Evolutionary conservation across 2,113 vertebrate species (phyloP).

Genomic region (Equus przewalskii): DNA sequence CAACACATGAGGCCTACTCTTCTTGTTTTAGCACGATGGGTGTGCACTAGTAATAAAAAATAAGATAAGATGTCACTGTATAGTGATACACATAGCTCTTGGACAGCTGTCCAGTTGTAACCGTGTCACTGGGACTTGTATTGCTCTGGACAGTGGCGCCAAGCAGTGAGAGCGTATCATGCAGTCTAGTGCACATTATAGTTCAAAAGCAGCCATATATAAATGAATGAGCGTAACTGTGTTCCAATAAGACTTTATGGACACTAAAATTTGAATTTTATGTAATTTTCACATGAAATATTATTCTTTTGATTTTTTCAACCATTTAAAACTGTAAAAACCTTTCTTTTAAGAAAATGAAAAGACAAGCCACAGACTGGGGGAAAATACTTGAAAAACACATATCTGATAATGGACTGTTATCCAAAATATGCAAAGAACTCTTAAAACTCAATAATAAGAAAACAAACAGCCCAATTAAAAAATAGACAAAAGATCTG

Average conservation of each 20-base stretch:
- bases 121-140: not conserved
- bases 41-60: not conserved
- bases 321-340: not conserved
- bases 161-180: not conserved
- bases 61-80: not conserved
- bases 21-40: not conserved
- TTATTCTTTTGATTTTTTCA: not conserved
- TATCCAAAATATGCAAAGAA: not conserved
- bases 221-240: not conserved
- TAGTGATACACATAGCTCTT: not conserved
- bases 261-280: not conserved
- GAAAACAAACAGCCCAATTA: not conserved
- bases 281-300: not conserved
- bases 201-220: not conserved
- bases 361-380: not conserved
- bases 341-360: not conserved
- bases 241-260: not conserved
- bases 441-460: slow-evolving; percentile 11
- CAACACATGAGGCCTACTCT: not conserved
- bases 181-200: no score
- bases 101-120: not conserved
- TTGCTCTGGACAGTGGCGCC: not conserved
- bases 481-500: not conserved
- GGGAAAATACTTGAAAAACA: not conserved
- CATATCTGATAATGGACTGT: not conserved